Conservation (phyloP, 2,113 vertebrate species). For the Chelonoidis abingdonii region DNA sequence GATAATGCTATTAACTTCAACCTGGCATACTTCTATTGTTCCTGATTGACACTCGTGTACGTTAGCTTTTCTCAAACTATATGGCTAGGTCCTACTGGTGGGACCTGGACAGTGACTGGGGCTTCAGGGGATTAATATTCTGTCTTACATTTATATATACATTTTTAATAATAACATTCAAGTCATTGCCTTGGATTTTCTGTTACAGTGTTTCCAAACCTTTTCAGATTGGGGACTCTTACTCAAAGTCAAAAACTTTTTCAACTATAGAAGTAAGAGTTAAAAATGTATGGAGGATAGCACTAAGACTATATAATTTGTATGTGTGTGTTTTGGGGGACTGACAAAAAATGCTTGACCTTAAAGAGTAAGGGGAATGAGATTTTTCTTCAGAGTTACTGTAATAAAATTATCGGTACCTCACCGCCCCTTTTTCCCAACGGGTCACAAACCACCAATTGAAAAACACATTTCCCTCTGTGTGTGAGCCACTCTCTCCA, state of each 20-base stretch:
- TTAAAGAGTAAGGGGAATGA: background rate
- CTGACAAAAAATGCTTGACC: background rate
- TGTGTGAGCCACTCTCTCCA: background rate
- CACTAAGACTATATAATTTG: background rate
- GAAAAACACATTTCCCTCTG: background rate
- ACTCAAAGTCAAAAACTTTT: background rate
- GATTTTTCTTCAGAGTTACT: background rate
- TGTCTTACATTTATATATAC: background rate
- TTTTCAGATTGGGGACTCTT: background rate
- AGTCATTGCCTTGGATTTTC: background rate
- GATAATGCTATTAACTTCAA: background rate
- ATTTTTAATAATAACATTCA: background rate
- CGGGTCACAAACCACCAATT: background rate
- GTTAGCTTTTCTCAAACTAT: background rate
- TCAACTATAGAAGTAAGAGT: background rate
- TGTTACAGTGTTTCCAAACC: background rate
- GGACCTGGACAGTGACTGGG: fast-evolving
- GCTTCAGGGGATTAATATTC: background rate
- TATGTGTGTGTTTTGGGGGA: background rate
- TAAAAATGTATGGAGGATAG: background rate
- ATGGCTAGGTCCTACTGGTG: background rate
- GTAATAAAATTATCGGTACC: background rate
- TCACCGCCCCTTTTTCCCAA: background rate
- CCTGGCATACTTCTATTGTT: fast-evolving
- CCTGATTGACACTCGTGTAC: background rate